A percentile compares a stretch with the other conserved stretches of the same genome.
These are phyloP conservation scores for Sebastes fasciatus DNA, from an alignment of 2,113 vertebrate genomes.

Conservation along the genomic window DNA sequence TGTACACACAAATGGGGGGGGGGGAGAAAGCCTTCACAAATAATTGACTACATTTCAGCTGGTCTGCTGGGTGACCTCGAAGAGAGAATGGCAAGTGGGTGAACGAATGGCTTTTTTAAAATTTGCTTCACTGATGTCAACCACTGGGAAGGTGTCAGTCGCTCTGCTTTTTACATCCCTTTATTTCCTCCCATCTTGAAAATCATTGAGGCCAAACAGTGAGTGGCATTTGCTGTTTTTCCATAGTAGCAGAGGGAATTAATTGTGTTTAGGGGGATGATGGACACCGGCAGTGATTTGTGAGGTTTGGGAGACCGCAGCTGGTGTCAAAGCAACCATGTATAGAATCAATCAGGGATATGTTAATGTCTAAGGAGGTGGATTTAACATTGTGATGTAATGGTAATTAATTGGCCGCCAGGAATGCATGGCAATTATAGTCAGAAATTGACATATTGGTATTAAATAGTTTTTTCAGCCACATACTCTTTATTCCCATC, in stretches of 20 bases:
- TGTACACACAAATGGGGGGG: constrained; percentile 7
- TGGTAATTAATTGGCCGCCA: constrained; percentile 29
- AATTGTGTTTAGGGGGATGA: constrained; percentile 63
- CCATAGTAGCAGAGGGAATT: constrained; percentile 35
- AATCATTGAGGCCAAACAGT: constrained; percentile 32
- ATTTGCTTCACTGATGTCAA: constrained; percentile 18
- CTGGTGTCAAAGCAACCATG: constrained; percentile 46
- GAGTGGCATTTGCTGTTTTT: constrained; percentile 36
- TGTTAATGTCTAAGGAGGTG: constrained; percentile 27
- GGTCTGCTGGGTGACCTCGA: constrained; percentile 11
- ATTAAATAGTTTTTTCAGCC: background rate
- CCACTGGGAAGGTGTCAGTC: constrained; percentile 12
- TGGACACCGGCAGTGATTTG: constrained; percentile 54
- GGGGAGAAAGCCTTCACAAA: constrained; percentile 9
- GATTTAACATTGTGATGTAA: constrained; percentile 40
- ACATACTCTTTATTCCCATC: background rate
- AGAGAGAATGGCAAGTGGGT: constrained; percentile 1
- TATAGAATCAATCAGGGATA: constrained; percentile 28
- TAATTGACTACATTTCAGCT: constrained; percentile 44
- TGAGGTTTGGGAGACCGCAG: constrained; percentile 30
- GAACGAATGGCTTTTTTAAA: constrained; percentile 3
- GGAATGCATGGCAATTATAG: constrained; percentile 12
- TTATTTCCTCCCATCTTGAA: constrained; percentile 25
- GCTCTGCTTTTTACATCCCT: constrained; percentile 5
- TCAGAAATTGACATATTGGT: constrained; percentile 15